Conservation (phyloP, 2,113 vertebrate genomes). For the Stegastes partitus region DNA sequence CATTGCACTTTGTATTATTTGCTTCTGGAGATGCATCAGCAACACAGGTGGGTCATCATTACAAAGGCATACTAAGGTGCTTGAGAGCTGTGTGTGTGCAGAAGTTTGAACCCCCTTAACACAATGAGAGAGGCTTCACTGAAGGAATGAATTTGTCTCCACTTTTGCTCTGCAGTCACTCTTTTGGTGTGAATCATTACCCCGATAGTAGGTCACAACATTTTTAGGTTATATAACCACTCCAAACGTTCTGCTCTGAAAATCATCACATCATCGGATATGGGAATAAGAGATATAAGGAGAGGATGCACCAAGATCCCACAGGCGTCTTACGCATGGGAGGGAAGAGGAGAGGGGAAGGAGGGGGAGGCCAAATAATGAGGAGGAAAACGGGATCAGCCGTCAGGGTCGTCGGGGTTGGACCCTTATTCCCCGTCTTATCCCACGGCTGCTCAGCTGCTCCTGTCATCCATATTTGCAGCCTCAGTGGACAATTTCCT, state of each 20-base stretch:
- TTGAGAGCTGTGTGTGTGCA: too few species aligned
- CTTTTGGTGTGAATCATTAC: conserved; percentile 52
- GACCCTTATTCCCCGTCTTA: conserved; percentile 63
- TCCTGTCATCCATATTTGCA: conserved; percentile 82
- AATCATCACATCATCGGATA: conserved; percentile 46
- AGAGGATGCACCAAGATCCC: conserved; percentile 47
- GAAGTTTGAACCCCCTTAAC: too few species aligned
- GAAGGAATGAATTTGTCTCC: too few species aligned
- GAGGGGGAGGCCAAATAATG: conserved; percentile 49
- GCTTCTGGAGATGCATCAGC: too few species aligned
- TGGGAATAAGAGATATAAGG: conserved; percentile 44
- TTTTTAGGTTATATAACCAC: conserved; percentile 73
- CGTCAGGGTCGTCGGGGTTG: conserved; percentile 53
- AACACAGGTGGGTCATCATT: too few species aligned
- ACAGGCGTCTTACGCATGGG: conserved; percentile 37
- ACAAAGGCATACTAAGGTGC: too few species aligned
- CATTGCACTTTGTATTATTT: too few species aligned
- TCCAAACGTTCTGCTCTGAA: conserved; percentile 57
- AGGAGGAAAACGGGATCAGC: conserved; percentile 63
- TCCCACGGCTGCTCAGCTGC: conserved; percentile 77
- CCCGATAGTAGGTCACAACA: conserved; percentile 67
- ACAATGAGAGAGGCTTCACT: too few species aligned
- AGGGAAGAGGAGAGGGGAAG: too few species aligned
- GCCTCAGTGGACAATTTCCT: conserved; percentile 81
- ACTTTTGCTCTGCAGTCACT: not conserved